Percentiles rank a stretch among this genome's conserved stretches.
These are phyloP conservation scores for Orchesella flavescens DNA, from an alignment of 2,888 invertebrate genomes.

Conservation along the genomic window DNA sequence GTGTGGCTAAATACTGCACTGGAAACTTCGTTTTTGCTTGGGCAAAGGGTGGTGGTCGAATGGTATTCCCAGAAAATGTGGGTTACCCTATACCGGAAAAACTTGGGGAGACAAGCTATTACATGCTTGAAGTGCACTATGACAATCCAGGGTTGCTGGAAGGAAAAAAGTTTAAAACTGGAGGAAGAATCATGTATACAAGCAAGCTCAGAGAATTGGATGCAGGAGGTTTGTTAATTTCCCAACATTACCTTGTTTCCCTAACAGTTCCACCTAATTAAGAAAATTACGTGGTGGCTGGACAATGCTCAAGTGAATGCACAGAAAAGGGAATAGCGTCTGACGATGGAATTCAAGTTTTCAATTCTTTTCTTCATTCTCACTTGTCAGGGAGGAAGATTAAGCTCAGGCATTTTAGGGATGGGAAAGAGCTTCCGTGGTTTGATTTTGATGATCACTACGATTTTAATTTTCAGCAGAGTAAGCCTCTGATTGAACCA, in stretches of 20 bases:
- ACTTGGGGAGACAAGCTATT: constrained; percentile 85
- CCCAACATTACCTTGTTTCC: constrained; percentile 84
- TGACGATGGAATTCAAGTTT: constrained; percentile 85
- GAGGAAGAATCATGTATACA: constrained; percentile 87
- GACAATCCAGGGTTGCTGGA: constrained; percentile 79
- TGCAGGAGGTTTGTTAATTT: constrained; percentile 82
- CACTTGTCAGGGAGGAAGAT: constrained; percentile 76
- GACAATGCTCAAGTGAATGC: constrained; percentile 79
- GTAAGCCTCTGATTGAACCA: background rate
- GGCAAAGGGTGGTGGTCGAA: constrained; percentile 77
- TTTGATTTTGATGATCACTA: constrained; percentile 30
- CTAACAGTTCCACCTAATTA: constrained; percentile 89
- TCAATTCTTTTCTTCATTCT: constrained; percentile 87
- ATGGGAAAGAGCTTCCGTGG: constrained; percentile 27
- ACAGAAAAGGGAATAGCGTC: constrained; percentile 4
- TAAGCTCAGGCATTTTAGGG: constrained; percentile 28
- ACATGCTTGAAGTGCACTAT: constrained; percentile 86
- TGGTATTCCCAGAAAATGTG: constrained; percentile 83
- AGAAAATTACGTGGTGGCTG: constrained; percentile 84
- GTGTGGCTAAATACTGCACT: background rate
- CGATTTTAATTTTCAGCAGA: constrained; percentile 39
- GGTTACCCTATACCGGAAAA: constrained; percentile 87
- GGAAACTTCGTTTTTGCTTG: constrained; percentile 35
- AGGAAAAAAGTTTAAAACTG: constrained; percentile 79
- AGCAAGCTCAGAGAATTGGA: constrained; percentile 78